Percentiles rank a stretch among this genome's conserved stretches.
Evolutionary conservation across 1,140 invertebrate species (phyloP).

Genomic region (Lordiphosa clarofinis): DNA sequence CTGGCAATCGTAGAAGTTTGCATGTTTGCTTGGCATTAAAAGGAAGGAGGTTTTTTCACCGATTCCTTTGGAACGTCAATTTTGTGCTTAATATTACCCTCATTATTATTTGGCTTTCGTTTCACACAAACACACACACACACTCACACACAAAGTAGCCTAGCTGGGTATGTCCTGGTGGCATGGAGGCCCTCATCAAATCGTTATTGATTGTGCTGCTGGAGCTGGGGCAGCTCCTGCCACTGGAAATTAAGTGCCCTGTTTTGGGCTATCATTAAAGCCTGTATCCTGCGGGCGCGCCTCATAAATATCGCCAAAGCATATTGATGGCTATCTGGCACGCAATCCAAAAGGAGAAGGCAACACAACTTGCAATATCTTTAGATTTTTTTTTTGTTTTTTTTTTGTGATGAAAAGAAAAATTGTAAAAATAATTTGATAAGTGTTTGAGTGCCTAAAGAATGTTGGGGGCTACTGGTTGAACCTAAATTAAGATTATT

Average conservation of each 20-base stretch:
- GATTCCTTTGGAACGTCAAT: slow-evolving; percentile 30
- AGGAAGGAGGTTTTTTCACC: slow-evolving; percentile 33
- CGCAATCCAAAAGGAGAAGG: slow-evolving; percentile 42
- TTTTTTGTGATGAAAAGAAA: slow-evolving; percentile 34
- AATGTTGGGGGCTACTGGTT: slow-evolving; percentile 50
- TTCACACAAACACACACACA: slow-evolving; percentile 33
- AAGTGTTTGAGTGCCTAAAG: slow-evolving; percentile 58
- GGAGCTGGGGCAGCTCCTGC: slow-evolving; percentile 11
- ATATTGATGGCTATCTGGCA: slow-evolving; percentile 74
- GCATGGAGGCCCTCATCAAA: slow-evolving; percentile 56
- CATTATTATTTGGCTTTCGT: slow-evolving; percentile 74
- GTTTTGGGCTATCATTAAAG: slow-evolving; percentile 75
- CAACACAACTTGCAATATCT: slow-evolving; percentile 17
- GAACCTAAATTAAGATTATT: slow-evolving; percentile 6
- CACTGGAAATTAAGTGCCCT: slow-evolving; percentile 66
- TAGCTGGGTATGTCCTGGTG: slow-evolving; percentile 63
- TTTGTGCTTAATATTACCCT: slow-evolving; percentile 60
- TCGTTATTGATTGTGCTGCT: slow-evolving; percentile 65
- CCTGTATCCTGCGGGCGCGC: slow-evolving; percentile 71
- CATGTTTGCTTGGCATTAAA: slow-evolving; percentile 64
- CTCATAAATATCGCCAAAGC: slow-evolving; percentile 75
- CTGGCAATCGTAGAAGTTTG: slow-evolving; percentile 34
- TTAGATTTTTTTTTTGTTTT: slow-evolving; percentile 13
- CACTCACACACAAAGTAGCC: slow-evolving; percentile 47
- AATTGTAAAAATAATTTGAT: slow-evolving; percentile 69